Conservation (phyloP, 2,797 vertebrate genomes). For the Zalophus californianus region DNA sequence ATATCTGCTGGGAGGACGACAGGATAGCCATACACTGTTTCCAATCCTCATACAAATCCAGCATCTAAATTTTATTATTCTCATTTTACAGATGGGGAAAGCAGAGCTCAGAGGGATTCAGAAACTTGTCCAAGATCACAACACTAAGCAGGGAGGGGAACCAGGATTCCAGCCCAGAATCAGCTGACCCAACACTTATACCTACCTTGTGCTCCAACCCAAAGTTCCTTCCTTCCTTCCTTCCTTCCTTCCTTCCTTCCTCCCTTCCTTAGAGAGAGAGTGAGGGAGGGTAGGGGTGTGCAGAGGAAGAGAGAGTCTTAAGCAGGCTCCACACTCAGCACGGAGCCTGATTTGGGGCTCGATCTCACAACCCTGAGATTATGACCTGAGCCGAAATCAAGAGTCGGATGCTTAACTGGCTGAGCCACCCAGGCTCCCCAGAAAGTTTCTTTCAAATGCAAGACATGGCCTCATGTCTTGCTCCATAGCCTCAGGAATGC, state of each 20-base stretch:
- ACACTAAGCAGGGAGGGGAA: neutral
- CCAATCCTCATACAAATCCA: neutral
- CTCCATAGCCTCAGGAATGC: neutral
- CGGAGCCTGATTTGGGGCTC: neutral
- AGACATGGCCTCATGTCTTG: neutral
- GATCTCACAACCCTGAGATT: neutral
- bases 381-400: neutral
- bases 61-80: neutral
- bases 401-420: neutral
- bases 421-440: neutral
- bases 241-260: no score
- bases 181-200: neutral
- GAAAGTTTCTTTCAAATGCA: slow-evolving; percentile 6
- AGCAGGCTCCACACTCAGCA: neutral
- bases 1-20: neutral
- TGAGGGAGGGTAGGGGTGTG: neutral
- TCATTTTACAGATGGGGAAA: slow-evolving; percentile 24
- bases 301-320: neutral
- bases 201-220: neutral
- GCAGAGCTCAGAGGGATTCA: neutral
- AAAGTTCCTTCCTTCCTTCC: no score
- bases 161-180: neutral
- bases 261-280: neutral
- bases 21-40: neutral
- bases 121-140: neutral